Evolutionary conservation across 1,140 invertebrate species (phyloP), one percentile per base, ranked within the genome.

Genomic region (Matsumurasca onukii): DNA sequence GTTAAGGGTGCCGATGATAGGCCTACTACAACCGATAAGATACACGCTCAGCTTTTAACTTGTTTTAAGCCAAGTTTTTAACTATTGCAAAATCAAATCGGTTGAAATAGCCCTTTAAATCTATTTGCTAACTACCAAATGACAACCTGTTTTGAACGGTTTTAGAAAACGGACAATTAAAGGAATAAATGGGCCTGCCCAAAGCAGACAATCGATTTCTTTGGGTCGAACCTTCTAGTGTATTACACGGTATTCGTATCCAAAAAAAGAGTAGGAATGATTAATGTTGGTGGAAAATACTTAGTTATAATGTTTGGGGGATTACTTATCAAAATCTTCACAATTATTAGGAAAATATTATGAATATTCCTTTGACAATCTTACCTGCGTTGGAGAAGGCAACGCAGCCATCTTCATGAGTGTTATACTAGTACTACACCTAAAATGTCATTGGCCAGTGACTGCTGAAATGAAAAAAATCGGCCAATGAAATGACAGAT

Each of bases 301-400:
- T 31, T 25, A 48, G 34, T 45, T 22, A 57, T 45, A 66, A 24
- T 69, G 49, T 59, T 13, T 69, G 61, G 70, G 48, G 62, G 31
- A 22, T 49, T 68, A 39, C 55, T 67, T 25, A 70, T 20, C 15
- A 39, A 34, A 34, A 69, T 67, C 67, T 70, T 72, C 67, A 49
- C 25, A 15, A 64, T 31, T 51, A 48, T 57, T 61, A 64, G 25
- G 61, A 52, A 67, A 24, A 66, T 49, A 70, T 72, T 29, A n/a
- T n/a, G n/a, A 68, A 67, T 72, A 75, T 74, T 71, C 70, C 62
- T 20, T 49, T 51, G 49, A 72, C 51, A 70, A 69, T 73, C 72
- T 73, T 86, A 87, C 86, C 85, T 87, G 85, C 77, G 85, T 86
- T 78, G 86, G 86, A 81, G 86, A 87, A 79, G 85, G 86, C 84